Evolutionary conservation across 2,888 invertebrate species (phyloP).

Genomic region (Pterostichus madidus): DNA sequence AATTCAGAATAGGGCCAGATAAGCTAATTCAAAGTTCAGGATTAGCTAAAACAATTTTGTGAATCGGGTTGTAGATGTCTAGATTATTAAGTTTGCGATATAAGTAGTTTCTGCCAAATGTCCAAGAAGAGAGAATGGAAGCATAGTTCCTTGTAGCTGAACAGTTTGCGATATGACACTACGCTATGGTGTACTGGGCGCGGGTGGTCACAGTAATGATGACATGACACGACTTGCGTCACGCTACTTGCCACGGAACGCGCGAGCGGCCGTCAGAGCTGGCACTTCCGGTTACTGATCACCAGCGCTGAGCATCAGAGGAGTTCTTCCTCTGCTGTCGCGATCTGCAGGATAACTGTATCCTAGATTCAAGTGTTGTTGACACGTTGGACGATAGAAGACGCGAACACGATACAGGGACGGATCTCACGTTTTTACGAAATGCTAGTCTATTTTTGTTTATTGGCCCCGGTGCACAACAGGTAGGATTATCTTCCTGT

Average conservation of each 20-base stretch:
- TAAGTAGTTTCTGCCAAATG: too few species aligned
- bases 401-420: constrained; percentile 22
- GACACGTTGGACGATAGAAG: constrained; percentile 2
- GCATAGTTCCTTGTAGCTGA: background rate
- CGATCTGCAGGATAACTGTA: constrained; percentile 44
- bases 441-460: background rate
- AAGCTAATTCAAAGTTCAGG: too few species aligned
- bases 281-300: constrained; percentile 61
- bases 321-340: constrained; percentile 11
- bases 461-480: too few species aligned
- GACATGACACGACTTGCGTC: constrained; percentile 45
- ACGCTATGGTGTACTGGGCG: constrained; percentile 6
- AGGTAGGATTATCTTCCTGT: too few species aligned
- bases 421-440: constrained; percentile 1
- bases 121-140: too few species aligned
- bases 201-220: constrained; percentile 46
- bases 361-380: constrained; percentile 37
- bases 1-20: too few species aligned
- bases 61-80: too few species aligned
- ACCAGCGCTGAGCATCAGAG: background rate
- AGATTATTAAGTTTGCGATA: too few species aligned
- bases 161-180: background rate
- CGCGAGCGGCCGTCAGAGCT: constrained; percentile 59
- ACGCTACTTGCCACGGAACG: constrained; percentile 42
- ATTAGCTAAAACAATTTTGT: too few species aligned